Percentiles rank a stretch among this genome's conserved stretches.
These are phyloP conservation scores for Bombycilla garrulus DNA, from an alignment of 2,113 vertebrate species.

Conservation along the genomic window DNA sequence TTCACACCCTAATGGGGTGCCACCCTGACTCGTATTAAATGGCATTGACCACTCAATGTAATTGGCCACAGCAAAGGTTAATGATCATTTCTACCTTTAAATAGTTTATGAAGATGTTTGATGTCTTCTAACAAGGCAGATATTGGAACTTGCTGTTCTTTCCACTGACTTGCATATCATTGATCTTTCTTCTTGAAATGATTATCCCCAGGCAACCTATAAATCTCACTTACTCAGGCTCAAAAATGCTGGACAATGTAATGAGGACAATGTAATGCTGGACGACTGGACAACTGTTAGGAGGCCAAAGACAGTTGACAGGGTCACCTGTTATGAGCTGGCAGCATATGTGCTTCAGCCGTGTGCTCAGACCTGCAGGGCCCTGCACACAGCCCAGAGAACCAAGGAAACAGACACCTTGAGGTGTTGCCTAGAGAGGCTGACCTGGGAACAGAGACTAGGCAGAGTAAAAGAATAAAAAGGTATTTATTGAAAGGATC, in stretches of 20 bases:
- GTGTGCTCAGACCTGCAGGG: background rate
- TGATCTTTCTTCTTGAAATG: constrained; percentile 47
- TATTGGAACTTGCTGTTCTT: constrained; percentile 8
- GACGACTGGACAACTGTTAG: too few species aligned
- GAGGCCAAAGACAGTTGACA: background rate
- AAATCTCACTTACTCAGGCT: constrained; percentile 41
- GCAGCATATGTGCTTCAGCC: background rate
- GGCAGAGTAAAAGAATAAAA: too few species aligned
- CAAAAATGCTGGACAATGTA: constrained; percentile 19
- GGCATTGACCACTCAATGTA: background rate
- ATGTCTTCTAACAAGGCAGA: constrained; percentile 18
- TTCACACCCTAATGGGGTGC: background rate
- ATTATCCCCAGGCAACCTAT: constrained; percentile 38
- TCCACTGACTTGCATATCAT: constrained; percentile 6
- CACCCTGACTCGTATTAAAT: background rate
- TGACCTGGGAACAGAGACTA: too few species aligned
- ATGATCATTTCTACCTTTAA: constrained; percentile 51
- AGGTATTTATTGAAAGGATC: too few species aligned
- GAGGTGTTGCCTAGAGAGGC: too few species aligned
- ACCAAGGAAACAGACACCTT: background rate
- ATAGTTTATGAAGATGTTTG: constrained; percentile 57
- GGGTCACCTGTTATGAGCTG: background rate
- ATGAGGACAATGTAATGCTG: constrained; percentile 44
- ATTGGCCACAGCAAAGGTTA: constrained; percentile 50
- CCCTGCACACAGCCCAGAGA: background rate